Conservation (phyloP, 2,113 vertebrate genomes). For the Macrotus californicus region DNA sequence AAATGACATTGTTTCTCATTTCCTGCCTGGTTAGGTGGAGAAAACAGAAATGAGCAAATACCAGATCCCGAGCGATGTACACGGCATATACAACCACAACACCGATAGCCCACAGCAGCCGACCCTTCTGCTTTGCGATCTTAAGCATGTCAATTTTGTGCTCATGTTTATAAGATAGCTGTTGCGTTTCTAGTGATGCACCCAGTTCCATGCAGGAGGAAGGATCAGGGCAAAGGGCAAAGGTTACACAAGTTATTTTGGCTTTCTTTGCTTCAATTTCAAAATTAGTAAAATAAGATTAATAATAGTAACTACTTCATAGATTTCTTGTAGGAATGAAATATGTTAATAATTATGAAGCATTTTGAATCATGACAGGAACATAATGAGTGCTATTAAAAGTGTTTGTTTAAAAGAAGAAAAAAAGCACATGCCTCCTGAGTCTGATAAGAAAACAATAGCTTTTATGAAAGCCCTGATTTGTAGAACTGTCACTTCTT, state of each 20-base stretch:
- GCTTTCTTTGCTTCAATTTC: not conserved
- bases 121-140: not conserved
- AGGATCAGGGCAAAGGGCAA: not conserved
- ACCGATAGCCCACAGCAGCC: accelerated
- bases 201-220: accelerated
- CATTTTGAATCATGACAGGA: not conserved
- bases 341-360: not conserved
- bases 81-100: not conserved
- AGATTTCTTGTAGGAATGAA: not conserved
- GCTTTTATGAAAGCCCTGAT: not conserved
- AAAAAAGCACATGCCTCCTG: not conserved
- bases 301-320: too few relatives aligned
- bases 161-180: not conserved
- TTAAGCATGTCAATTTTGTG: too few relatives aligned
- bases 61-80: not conserved
- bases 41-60: not conserved
- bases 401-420: not conserved
- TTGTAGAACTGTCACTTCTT: not conserved
- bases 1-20: not conserved
- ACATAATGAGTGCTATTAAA: not conserved
- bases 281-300: not conserved
- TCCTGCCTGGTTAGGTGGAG: not conserved
- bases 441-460: not conserved
- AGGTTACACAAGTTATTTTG: not conserved
- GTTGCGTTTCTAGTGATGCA: too few relatives aligned